These are phyloP conservation scores for Paguma larvata DNA, from an alignment of 2,797 vertebrate species.

Conservation along the genomic window DNA sequence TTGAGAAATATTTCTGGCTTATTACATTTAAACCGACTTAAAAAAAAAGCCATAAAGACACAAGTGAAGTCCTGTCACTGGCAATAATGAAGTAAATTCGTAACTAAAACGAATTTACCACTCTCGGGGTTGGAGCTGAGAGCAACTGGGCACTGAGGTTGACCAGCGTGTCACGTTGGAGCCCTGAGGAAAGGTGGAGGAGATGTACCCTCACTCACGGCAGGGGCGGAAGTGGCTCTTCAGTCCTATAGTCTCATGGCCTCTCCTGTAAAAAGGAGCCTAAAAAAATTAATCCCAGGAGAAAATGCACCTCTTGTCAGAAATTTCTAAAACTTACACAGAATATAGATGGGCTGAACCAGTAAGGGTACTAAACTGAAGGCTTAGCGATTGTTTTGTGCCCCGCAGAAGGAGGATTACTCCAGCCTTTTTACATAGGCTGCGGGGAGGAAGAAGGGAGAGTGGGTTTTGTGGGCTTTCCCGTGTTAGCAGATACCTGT, in stretches of 20 bases:
- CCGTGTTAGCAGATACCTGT: neutral
- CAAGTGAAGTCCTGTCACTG: neutral
- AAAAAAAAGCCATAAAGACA: neutral
- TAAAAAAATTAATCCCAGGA: slow-evolving; percentile 23
- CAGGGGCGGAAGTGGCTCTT: neutral
- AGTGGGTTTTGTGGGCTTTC: neutral
- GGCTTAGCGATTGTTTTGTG: neutral
- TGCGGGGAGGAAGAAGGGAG: neutral
- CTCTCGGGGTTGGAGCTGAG: neutral
- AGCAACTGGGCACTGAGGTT: neutral
- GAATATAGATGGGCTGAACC: slow-evolving; percentile 32
- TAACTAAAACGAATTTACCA: neutral
- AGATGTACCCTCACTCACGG: neutral
- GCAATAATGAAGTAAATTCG: slow-evolving; percentile 30
- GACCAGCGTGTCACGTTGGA: neutral
- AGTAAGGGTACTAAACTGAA: neutral
- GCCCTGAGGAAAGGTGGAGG: neutral
- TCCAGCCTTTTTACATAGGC: neutral
- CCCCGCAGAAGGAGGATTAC: neutral
- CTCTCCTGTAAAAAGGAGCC: slow-evolving; percentile 40
- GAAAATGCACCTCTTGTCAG: slow-evolving; percentile 37
- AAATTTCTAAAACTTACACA: slow-evolving; percentile 58
- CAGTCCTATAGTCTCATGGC: neutral
- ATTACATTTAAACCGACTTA: neutral
- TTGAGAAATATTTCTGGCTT: slow-evolving; percentile 46